Conservation (phyloP, 1,140 invertebrate species). For the Vanessa atalanta region DNA sequence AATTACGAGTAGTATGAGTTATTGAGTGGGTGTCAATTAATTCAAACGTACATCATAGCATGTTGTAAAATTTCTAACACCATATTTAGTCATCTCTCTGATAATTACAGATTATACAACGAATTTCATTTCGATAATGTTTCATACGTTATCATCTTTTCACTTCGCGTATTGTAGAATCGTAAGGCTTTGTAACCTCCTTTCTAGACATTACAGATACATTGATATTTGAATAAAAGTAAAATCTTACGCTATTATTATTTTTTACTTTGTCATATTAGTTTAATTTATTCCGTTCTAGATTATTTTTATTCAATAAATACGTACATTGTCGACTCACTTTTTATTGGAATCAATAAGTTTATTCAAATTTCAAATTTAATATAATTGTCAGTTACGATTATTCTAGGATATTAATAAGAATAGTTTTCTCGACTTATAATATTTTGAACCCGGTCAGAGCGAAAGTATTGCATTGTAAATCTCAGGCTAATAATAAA, state of each 20-base stretch:
- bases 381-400: no score
- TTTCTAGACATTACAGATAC: neutral
- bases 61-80: constrained; percentile 7
- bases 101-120: constrained; percentile 5
- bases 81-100: constrained; percentile 7
- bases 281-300: no score
- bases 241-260: neutral
- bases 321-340: no score
- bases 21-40: neutral
- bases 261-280: neutral
- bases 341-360: no score
- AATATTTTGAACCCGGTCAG: no score
- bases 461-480: no score
- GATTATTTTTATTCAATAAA: no score
- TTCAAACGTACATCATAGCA: neutral
- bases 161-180: neutral
- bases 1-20: neutral
- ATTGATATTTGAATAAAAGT: constrained; percentile 1
- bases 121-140: neutral
- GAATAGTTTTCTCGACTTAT: no score
- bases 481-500: no score
- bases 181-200: neutral
- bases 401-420: no score
- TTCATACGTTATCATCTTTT: neutral
- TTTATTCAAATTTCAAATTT: no score